Conservation (phyloP, 2,888 invertebrate genomes). For the Acanthacorydalis orientalis region DNA sequence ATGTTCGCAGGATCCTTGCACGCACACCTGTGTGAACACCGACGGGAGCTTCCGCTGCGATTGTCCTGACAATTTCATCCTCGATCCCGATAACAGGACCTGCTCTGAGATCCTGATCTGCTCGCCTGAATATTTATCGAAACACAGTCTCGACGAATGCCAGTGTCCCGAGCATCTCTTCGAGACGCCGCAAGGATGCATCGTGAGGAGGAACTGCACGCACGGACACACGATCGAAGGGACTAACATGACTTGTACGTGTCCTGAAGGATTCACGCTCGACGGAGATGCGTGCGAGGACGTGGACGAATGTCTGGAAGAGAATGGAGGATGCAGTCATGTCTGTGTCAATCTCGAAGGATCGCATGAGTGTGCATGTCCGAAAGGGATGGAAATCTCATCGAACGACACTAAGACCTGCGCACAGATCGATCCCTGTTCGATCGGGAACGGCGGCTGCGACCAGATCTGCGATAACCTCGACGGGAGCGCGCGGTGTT, state of each 20-base stretch:
- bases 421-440: constrained; percentile 6
- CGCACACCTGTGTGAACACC: constrained; percentile 22
- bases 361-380: constrained; percentile 24
- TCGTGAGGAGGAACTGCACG: constrained; percentile 20
- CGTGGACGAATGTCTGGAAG: constrained; percentile 10
- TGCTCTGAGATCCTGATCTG: constrained; percentile 14
- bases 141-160: constrained; percentile 33
- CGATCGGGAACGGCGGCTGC: constrained; percentile 35
- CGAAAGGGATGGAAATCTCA: constrained; percentile 12
- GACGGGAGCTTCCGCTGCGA: constrained; percentile 27
- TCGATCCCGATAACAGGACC: constrained; percentile 16
- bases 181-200: constrained; percentile 23
- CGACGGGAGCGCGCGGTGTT: constrained; percentile 30
- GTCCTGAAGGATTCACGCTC: constrained; percentile 20
- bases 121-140: constrained; percentile 30
- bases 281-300: constrained; percentile 13
- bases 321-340: constrained; percentile 26
- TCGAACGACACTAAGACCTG: constrained; percentile 7
- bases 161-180: constrained; percentile 28
- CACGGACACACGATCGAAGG: constrained; percentile 19
- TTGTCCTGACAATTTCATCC: constrained; percentile 28
- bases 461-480: constrained; percentile 29
- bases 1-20: constrained; percentile 19
- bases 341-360: constrained; percentile 27
- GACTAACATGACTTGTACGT: constrained; percentile 22